A percentile compares a stretch with the other conserved stretches of the same genome.
phyloP scores from a whole-genome alignment of 2,113 vertebrate species.

The Callospermophilus lateralis region DNA sequence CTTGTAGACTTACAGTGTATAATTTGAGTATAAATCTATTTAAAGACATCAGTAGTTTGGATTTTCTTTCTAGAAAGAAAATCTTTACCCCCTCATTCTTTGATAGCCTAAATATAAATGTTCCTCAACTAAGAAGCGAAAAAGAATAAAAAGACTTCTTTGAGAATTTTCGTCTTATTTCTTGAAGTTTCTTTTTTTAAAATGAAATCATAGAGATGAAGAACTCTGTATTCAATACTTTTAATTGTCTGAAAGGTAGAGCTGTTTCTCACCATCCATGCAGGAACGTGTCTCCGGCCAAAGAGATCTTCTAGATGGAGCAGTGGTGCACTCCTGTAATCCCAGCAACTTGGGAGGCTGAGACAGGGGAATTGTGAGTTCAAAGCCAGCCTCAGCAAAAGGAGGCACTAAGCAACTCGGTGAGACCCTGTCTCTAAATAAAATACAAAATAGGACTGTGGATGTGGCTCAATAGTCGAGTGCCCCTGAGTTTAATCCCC shows the following conservation, averaged over 20 bases:
- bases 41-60: conserved; percentile 77
- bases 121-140: conserved; percentile 59
- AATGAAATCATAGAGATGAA: neutral
- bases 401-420: no score
- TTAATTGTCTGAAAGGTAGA: conserved; percentile 38
- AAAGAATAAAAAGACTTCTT: conserved; percentile 67
- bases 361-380: no score
- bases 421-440: no score
- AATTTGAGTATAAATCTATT: conserved; percentile 79
- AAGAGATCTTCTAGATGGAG: neutral
- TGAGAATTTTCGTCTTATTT: neutral
- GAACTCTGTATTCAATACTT: conserved; percentile 56
- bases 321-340: no score
- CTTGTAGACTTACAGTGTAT: conserved; percentile 73
- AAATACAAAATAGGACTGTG: no score
- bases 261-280: neutral
- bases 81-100: conserved; percentile 54
- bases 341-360: no score
- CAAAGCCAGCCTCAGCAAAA: no score
- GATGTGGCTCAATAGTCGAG: no score
- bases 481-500: no score
- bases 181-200: neutral
- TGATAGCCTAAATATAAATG: conserved; percentile 50
- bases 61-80: conserved; percentile 76
- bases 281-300: neutral